Percentiles rank a stretch among this genome's conserved stretches.
Evolutionary conservation across 2,888 invertebrate species (phyloP).

Genomic region (Trimorus sp.): DNA sequence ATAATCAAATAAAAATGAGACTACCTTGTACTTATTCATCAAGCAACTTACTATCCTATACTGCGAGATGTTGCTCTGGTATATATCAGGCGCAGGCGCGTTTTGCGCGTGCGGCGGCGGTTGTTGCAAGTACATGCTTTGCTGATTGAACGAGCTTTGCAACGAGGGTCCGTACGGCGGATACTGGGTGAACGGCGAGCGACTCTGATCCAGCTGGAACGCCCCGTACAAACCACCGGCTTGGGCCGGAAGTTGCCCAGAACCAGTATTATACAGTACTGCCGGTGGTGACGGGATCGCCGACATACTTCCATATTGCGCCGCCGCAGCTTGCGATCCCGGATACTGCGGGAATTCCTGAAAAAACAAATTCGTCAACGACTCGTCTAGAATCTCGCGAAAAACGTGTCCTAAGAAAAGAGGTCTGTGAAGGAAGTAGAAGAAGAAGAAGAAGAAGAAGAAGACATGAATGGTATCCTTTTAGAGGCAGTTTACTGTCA

Average conservation of each 20-base stretch:
- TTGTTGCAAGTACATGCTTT: constrained; percentile 82
- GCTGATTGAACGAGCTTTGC: constrained; percentile 83
- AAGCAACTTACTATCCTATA: constrained; percentile 82
- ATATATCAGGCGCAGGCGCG: constrained; percentile 87
- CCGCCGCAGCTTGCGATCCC: constrained; percentile 78
- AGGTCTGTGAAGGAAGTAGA: not conserved
- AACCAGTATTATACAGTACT: constrained; percentile 90
- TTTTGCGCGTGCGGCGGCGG: constrained; percentile 84
- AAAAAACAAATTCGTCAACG: constrained; percentile 43
- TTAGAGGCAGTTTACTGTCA: constrained; percentile 43
- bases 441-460: constrained; percentile 2
- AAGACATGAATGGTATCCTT: constrained; percentile 11
- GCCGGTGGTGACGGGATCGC: constrained; percentile 94
- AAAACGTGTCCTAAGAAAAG: not conserved
- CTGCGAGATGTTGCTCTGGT: constrained; percentile 85
- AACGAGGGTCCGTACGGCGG: constrained; percentile 87
- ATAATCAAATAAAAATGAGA: constrained; percentile 42
- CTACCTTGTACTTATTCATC: constrained; percentile 49
- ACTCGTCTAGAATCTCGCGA: too few relatives aligned
- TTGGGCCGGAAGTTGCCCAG: constrained; percentile 86
- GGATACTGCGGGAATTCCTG: constrained; percentile 81
- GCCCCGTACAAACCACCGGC: constrained; percentile 90
- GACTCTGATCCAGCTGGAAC: constrained; percentile 89
- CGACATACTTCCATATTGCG: constrained; percentile 90
- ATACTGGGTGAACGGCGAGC: constrained; percentile 91